Evolutionary conservation across 2,113 vertebrate species (phyloP).

Genomic region (Tamias sibiricus): DNA sequence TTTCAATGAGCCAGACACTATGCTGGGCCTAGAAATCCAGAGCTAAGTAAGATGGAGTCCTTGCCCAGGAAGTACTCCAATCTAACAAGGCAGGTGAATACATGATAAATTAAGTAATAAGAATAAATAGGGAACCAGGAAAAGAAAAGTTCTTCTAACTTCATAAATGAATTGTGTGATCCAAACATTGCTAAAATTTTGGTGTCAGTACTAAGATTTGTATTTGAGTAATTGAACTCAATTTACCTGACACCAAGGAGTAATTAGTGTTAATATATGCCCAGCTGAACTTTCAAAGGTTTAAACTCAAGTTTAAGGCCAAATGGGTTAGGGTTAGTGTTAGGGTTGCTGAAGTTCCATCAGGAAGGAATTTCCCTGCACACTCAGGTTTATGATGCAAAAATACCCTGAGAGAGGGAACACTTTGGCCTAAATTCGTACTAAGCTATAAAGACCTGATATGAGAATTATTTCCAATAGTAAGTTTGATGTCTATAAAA

Average conservation of each 20-base stretch:
- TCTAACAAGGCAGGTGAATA: background rate
- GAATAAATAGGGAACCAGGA: slow-evolving; percentile 14
- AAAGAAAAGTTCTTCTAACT: background rate
- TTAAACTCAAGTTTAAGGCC: slow-evolving; percentile 15
- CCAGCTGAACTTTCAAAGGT: background rate
- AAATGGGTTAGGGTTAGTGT: too few relatives aligned
- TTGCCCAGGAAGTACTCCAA: background rate
- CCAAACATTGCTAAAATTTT: slow-evolving; percentile 2
- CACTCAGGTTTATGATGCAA: background rate
- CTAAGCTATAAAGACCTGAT: background rate
- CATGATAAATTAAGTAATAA: slow-evolving; percentile 1
- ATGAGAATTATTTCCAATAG: background rate
- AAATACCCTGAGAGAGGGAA: background rate
- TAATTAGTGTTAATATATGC: slow-evolving; percentile 16
- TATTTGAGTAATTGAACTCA: slow-evolving; percentile 31
- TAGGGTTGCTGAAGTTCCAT: background rate
- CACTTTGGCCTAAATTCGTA: background rate
- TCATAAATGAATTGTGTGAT: slow-evolving; percentile 36
- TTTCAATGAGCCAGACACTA: slow-evolving; percentile 25
- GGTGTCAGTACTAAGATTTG: background rate
- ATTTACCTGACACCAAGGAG: background rate
- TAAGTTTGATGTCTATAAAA: background rate
- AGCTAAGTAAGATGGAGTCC: background rate
- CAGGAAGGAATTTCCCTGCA: background rate
- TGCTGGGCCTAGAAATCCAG: background rate